A percentile compares a stretch with the other conserved stretches of the same genome.
phyloP scores from a whole-genome alignment of 1,140 invertebrate genomes.

The Ceratina calcarata region DNA sequence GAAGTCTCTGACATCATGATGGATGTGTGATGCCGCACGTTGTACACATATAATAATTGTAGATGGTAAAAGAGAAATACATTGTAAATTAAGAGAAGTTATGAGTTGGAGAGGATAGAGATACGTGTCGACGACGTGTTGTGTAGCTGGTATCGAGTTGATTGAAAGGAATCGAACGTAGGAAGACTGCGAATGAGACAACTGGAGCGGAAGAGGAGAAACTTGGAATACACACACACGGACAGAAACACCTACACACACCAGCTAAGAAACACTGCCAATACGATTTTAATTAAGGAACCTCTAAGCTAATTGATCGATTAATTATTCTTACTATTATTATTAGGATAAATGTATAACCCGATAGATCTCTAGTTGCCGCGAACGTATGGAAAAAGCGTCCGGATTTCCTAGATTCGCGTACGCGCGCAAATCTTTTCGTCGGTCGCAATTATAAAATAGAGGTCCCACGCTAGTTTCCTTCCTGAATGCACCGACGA shows the following conservation, averaged over 20 bases:
- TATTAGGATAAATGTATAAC: slow-evolving; percentile 61
- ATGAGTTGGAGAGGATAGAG: slow-evolving; percentile 1
- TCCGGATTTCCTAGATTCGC: slow-evolving; percentile 6
- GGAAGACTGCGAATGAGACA: background rate
- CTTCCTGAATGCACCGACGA: background rate
- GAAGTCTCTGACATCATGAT: slow-evolving; percentile 12
- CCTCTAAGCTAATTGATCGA: slow-evolving; percentile 64
- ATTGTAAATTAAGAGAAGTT: slow-evolving; percentile 38
- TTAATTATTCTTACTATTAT: slow-evolving; percentile 67
- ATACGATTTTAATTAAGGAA: slow-evolving; percentile 76
- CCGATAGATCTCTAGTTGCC: slow-evolving; percentile 65
- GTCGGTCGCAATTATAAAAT: background rate
- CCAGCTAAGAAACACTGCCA: slow-evolving; percentile 79
- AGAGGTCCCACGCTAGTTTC: background rate
- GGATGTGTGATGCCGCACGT: slow-evolving; percentile 37
- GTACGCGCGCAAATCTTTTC: background rate
- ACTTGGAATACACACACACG: slow-evolving; percentile 26
- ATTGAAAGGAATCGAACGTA: background rate
- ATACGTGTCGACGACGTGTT: slow-evolving; percentile 45
- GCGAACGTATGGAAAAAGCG: slow-evolving; percentile 14
- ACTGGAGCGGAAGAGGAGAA: background rate
- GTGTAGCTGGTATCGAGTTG: slow-evolving; percentile 11
- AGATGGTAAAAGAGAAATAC: slow-evolving; percentile 41
- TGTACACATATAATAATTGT: slow-evolving; percentile 55
- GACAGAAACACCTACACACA: slow-evolving; percentile 70